phyloP scores from a whole-genome alignment of 2,888 invertebrate species.

The Gastracanthus pulcherrimus region DNA sequence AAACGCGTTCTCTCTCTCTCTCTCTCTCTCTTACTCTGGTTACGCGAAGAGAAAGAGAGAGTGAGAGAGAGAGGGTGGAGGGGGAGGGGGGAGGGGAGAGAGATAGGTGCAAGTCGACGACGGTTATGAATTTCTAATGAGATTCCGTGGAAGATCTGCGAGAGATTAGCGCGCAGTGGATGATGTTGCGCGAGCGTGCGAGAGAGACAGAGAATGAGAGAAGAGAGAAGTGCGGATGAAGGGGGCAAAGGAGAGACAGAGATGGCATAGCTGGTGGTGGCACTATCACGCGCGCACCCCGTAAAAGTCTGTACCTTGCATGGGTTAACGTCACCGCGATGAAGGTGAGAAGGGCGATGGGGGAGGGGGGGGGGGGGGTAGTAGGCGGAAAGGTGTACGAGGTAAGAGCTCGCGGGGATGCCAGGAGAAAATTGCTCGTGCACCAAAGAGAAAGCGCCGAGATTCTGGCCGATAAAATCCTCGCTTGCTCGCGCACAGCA shows the following conservation, averaged over 20 bases:
- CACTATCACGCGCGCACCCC: conserved; percentile 6
- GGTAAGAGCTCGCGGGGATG: conserved; percentile 65
- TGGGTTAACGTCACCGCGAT: no score
- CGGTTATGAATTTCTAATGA: conserved; percentile 78
- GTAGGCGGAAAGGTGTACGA: no score
- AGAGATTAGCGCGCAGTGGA: conserved; percentile 73
- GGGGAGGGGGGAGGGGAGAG: no score
- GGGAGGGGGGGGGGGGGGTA: no score
- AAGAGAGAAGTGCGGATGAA: conserved; percentile 57
- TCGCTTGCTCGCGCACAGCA: no score
- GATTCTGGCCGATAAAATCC: conserved; percentile 42
- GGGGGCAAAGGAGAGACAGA: background rate
- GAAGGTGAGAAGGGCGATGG: no score
- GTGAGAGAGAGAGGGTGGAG: background rate
- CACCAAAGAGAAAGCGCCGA: conserved; percentile 63
- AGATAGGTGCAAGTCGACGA: conserved; percentile 62
- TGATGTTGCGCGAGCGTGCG: conserved; percentile 46
- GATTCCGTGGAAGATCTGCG: conserved; percentile 77
- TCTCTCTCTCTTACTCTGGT: background rate
- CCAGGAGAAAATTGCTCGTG: conserved; percentile 63
- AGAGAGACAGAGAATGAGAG: conserved; percentile 61
- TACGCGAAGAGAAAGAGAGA: background rate
- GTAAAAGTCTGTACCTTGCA: conserved; percentile 72
- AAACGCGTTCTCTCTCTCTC: conserved; percentile 52
- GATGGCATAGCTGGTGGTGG: background rate